These are phyloP conservation scores for Dryadula phaetusa DNA, from an alignment of 2,888 invertebrate species.

Conservation along the genomic window DNA sequence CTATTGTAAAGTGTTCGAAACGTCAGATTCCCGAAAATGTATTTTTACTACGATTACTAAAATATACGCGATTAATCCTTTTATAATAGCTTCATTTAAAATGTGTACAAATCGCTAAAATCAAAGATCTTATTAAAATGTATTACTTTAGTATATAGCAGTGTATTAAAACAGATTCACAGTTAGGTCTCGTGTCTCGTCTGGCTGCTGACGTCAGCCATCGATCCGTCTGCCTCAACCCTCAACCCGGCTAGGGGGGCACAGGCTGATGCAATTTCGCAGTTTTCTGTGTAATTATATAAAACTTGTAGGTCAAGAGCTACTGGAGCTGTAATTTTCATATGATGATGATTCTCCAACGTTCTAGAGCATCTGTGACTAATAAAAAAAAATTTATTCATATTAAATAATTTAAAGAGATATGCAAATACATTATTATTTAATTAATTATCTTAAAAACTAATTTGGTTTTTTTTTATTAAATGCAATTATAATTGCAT, in stretches of 20 bases:
- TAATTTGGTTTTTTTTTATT: background rate
- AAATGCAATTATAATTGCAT: background rate
- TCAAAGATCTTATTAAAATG: too few species aligned
- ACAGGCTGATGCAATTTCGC: constrained; percentile 72
- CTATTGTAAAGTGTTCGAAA: too few species aligned
- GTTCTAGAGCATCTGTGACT: background rate
- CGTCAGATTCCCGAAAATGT: too few species aligned
- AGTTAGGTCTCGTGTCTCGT: constrained; percentile 42
- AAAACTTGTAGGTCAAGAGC: constrained; percentile 42
- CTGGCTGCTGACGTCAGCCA: constrained; percentile 72
- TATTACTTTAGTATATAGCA: constrained; percentile 5
- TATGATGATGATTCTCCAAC: background rate
- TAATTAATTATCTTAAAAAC: background rate
- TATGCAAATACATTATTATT: background rate
- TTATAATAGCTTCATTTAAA: too few species aligned
- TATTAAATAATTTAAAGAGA: background rate
- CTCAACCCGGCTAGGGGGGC: constrained; percentile 50
- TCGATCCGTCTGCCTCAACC: constrained; percentile 74
- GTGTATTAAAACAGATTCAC: constrained; percentile 19
- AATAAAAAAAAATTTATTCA: background rate
- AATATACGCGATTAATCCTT: too few species aligned
- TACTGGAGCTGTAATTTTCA: background rate
- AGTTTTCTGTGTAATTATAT: constrained; percentile 42
- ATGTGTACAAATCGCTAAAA: too few species aligned
- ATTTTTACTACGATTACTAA: too few species aligned